Base-by-base conservation (phyloP, 1,140 invertebrate genomes). In the Heliconius hermathena region DNA sequence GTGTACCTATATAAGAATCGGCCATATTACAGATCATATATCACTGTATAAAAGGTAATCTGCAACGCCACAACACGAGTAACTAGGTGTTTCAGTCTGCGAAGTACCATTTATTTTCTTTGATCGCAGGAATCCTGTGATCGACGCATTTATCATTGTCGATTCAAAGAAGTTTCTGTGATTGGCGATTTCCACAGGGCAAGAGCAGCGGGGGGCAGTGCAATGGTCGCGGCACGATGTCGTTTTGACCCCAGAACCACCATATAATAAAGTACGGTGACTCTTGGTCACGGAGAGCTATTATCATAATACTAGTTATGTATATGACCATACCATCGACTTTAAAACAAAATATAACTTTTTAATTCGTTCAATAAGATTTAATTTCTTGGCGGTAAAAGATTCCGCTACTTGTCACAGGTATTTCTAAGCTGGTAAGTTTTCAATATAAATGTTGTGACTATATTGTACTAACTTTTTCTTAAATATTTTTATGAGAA, bases 201-300 rank as follows among this genome's bases (percentile, higher is more conserved):
- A 74, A 79, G 81, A 82, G 75, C 78, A 83, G 82, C 81, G 82
- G 77, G 76, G 84, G 83, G 88, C 36, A 74, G 57, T 74, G 89
- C 87, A 91, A 90, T 90, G 88, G 88, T 83, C 85, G 84, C 72
- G 52, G 72, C 90, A 91, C 90, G 90, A 90, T 88, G 88, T 92
- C 85, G 84, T 81, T 81, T 71, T 85, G 88, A 88, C 89, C 88
- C 82, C 79, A 74, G 57, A 54, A 72, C 66, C 46, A 52, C 60
- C 66, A 72, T 77, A 72, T 77, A 77, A 71, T 72, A n/a, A 54
- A 77, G 38, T 54, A 72, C 46, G 13, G 46, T 70, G 60, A 22
- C 60, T 29, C 49, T 76, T 76, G 74, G 38, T 76, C 74, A 71
- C 74, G 74, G 60, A 46, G 26, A 60, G 26, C 52, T 77, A 77